Evolutionary conservation across 2,113 vertebrate genomes (phyloP), one percentile per base, ranked within the genome.

Genomic region (Trachemys scripta): DNA sequence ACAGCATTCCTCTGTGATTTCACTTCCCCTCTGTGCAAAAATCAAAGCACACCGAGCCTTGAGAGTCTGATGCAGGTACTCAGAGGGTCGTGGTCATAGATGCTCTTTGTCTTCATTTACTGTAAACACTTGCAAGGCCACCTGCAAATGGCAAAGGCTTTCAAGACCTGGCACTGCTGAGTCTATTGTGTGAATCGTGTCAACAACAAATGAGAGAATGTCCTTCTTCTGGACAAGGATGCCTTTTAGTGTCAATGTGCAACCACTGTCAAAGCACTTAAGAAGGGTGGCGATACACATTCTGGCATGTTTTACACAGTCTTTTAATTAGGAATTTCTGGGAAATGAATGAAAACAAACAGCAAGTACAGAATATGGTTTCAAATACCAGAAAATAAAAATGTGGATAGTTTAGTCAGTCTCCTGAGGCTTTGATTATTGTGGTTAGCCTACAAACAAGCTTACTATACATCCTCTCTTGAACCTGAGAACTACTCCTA

Each of bases 11-110:
- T 50, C 50, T 78, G 88, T 6, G 51, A 80, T 57, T 38, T 89
- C 54, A 95, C 42, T 87, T 29, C 47, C 83, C 47, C 38, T 59
- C 29, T 91, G 72, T 72, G 82, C 69, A 93, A 95, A 90, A 90
- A 82, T 22, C 25, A 83, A 79, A 20, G 56, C 91, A 96, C 53
- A 19, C 86, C 80, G 91, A 92, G 29, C 31, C 82, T 82, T 45
- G 72, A 10, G 78, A 42, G 80, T 47, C 38, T 87, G 82, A 91
- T 17, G 87, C 35, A 88, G n/a, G 29, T 82, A 85, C 35, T 31
- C 2, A 27, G 29, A 45, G 78, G 88, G 85, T 80, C 78, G 1
- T 62, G 35, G 38, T 83, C 53, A 54, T 45, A 4, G 49, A 2
- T 20, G 56, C 16, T 10, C 35, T 54, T 47, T 76, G 17, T 51